Conservation (phyloP, 2,888 invertebrate species). For the Spisula subtruncata region DNA sequence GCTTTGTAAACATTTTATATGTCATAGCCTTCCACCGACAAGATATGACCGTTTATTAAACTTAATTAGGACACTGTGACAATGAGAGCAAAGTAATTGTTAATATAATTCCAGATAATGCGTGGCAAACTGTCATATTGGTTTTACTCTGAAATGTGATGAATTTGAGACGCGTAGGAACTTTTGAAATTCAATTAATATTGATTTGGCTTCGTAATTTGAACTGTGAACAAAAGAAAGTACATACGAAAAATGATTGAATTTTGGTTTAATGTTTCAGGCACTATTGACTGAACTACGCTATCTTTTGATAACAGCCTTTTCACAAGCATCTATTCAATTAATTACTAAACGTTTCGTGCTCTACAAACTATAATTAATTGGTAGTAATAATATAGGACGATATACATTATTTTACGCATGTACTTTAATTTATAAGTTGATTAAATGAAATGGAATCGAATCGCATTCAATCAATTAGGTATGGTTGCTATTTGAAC, state of each 20-base stretch:
- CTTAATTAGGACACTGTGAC: not conserved
- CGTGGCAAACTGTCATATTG: not conserved
- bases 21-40: not conserved
- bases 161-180: not conserved
- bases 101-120: not conserved
- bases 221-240: not conserved
- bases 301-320: no score
- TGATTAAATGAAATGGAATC: no score
- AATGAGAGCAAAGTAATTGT: conserved; percentile 3
- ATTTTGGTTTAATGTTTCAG: no score
- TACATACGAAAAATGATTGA: not conserved
- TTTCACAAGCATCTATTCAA: no score
- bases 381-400: no score
- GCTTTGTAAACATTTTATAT: not conserved
- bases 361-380: no score
- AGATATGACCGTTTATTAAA: not conserved
- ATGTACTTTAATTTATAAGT: no score
- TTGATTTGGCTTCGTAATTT: not conserved
- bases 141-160: not conserved
- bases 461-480: no score
- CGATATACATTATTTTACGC: no score
- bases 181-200: not conserved
- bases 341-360: no score
- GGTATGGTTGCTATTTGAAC: no score
- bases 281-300: no score